A percentile compares a stretch with the other conserved stretches of the same genome.
phyloP scores from a whole-genome alignment of 2,113 vertebrate species.

The cattle (Bos taurus) region ARS-UCD2.0 NC_037346.1:8782001-8782500 shows the following conservation, averaged over 20 bases:
- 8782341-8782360: not conserved
- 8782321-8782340: not conserved
- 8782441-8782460: not conserved
- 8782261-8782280: not conserved
- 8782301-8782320: not conserved
- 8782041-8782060: not conserved
- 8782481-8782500: not conserved
- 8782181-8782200: not conserved
- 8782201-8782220: not conserved
- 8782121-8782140: not conserved
- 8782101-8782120: not conserved
- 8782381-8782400: not conserved
- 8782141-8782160: slow-evolving; percentile 13
- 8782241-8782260: not conserved
- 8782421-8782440: not conserved
- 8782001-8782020: slow-evolving; percentile 13
- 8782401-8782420: not conserved
- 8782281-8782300: not conserved
- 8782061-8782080: slow-evolving; percentile 22
- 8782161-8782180: not conserved
- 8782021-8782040: slow-evolving; percentile 29
- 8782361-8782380: not conserved
- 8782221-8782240: not conserved
- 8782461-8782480: not conserved
- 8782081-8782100: slow-evolving; percentile 15